Conservation (phyloP, 2,113 vertebrate species). For the Takifugu flavidus region DNA sequence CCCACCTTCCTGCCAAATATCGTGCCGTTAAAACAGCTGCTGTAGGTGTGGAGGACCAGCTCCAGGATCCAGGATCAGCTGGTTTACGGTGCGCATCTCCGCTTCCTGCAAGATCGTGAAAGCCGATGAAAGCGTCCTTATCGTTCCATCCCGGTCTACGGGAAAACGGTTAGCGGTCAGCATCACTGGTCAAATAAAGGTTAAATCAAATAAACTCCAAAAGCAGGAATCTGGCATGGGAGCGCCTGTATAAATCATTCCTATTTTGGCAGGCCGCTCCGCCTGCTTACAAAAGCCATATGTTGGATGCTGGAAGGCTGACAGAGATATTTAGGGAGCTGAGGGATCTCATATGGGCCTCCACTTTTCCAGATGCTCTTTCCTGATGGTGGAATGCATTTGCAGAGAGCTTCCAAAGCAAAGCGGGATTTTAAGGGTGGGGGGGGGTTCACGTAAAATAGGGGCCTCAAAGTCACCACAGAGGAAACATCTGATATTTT, state of each 20-base stretch:
- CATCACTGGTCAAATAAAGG: slow-evolving; percentile 5
- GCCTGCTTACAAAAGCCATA: slow-evolving; percentile 50
- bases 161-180: slow-evolving; percentile 11
- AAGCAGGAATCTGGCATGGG: slow-evolving; percentile 12
- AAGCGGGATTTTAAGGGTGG: background rate
- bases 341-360: slow-evolving; percentile 33
- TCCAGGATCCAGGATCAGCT: too few relatives aligned
- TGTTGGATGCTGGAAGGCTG: slow-evolving; percentile 37
- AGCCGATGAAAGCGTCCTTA: background rate
- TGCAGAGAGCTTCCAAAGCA: slow-evolving; percentile 25
- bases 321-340: slow-evolving; percentile 32
- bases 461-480: slow-evolving; percentile 16
- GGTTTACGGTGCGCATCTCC: too few relatives aligned
- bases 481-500: slow-evolving; percentile 9
- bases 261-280: slow-evolving; percentile 33
- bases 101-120: too few relatives aligned
- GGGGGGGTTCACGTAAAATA: slow-evolving; percentile 14
- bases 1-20: too few relatives aligned
- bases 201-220: slow-evolving; percentile 34
- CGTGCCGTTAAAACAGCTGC: too few relatives aligned
- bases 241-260: slow-evolving; percentile 24
- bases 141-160: background rate
- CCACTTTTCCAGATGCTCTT: slow-evolving; percentile 43
- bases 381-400: slow-evolving; percentile 28
- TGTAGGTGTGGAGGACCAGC: too few relatives aligned